Conservation (phyloP, 2,113 vertebrate genomes). For the Salvator merianae region DNA sequence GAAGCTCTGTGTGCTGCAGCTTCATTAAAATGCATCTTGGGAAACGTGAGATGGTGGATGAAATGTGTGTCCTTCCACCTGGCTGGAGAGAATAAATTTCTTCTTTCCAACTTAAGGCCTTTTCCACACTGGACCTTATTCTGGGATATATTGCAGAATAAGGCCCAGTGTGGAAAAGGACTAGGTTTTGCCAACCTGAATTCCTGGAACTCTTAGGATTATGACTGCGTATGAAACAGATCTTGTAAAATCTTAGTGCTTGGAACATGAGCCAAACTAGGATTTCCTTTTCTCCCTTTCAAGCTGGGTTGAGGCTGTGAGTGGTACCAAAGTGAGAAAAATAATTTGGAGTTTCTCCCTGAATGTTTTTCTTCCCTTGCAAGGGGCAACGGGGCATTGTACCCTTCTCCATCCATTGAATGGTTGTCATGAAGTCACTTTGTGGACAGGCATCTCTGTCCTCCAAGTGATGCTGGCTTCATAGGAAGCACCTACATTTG, state of each 20-base stretch:
- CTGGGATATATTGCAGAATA: no score
- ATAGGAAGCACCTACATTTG: no score
- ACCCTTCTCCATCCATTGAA: not conserved
- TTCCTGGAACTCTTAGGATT: not conserved
- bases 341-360: not conserved
- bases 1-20: not conserved
- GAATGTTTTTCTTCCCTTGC: not conserved
- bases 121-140: no score
- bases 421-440: no score
- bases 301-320: not conserved
- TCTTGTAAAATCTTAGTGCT: not conserved
- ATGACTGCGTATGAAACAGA: not conserved
- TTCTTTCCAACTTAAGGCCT: not conserved
- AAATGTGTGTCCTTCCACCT: not conserved
- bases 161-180: no score
- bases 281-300: not conserved
- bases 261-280: not conserved
- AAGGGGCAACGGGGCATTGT: not conserved
- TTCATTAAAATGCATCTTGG: not conserved
- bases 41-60: not conserved
- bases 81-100: not conserved
- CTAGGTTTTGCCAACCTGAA: not conserved
- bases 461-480: no score
- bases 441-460: no score
- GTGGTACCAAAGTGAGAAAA: not conserved